A percentile compares a stretch with the other conserved stretches of the same genome.
Evolutionary conservation across 2,888 invertebrate species (phyloP).

Genomic region (Tryphoninae sp.): DNA sequence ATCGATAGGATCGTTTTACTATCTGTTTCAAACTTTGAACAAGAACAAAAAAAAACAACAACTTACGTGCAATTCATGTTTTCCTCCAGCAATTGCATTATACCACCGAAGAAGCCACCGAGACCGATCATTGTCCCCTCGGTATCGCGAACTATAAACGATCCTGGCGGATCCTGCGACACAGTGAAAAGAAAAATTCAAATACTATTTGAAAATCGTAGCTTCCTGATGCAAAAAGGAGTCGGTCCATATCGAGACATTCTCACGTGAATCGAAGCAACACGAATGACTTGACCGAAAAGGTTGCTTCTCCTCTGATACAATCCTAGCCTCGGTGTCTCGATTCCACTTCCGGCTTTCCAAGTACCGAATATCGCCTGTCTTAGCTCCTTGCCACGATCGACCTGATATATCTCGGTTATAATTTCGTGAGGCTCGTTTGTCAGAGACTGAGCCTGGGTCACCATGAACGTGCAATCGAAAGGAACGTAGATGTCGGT

Average conservation of each 20-base stretch:
- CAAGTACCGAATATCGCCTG: slow-evolving; percentile 72
- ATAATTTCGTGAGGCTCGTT: slow-evolving; percentile 68
- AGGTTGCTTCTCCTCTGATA: slow-evolving; percentile 77
- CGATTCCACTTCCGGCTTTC: slow-evolving; percentile 66
- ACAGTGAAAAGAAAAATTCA: background rate
- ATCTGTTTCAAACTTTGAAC: background rate
- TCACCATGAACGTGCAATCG: slow-evolving; percentile 74
- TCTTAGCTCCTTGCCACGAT: slow-evolving; percentile 67
- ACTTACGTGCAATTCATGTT: slow-evolving; percentile 79
- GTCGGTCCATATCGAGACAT: background rate
- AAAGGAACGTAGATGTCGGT: slow-evolving; percentile 75
- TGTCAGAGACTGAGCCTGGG: slow-evolving; percentile 49
- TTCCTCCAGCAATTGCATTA: slow-evolving; percentile 74
- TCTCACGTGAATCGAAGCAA: slow-evolving; percentile 74
- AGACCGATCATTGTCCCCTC: slow-evolving; percentile 70
- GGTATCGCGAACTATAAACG: slow-evolving; percentile 68
- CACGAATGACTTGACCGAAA: slow-evolving; percentile 73
- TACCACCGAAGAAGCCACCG: slow-evolving; percentile 77
- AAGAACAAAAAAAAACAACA: background rate
- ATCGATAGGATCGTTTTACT: slow-evolving; percentile 7
- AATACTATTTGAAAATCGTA: background rate
- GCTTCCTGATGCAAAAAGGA: background rate
- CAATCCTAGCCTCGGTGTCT: slow-evolving; percentile 68
- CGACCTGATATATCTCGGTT: slow-evolving; percentile 75
- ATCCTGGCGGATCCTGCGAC: slow-evolving; percentile 77